phyloP scores from a whole-genome alignment of 2,888 invertebrate genomes.

The Ceriagrion tenellum region DNA sequence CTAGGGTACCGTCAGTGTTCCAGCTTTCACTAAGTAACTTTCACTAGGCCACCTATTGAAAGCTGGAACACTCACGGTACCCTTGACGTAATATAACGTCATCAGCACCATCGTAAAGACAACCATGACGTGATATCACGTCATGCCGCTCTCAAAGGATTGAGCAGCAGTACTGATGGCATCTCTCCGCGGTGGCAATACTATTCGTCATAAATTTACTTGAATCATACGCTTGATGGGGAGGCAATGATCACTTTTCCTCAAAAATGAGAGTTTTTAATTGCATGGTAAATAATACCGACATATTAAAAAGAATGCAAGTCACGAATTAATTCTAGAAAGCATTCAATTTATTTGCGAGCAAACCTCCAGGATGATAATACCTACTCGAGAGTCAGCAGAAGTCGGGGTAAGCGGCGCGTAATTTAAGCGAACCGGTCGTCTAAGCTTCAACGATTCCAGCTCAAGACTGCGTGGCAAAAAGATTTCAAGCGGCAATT shows the following conservation, averaged over 20 bases:
- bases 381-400: not conserved
- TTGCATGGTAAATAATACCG: not conserved
- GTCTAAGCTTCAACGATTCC: not conserved
- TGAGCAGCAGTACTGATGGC: too few species aligned
- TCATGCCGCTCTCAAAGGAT: too few species aligned
- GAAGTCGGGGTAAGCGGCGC: not conserved
- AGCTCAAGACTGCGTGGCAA: not conserved
- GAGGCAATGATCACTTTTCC: not conserved
- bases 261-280: not conserved
- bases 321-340: not conserved
- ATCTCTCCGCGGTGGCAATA: too few species aligned
- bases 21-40: too few species aligned
- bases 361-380: not conserved
- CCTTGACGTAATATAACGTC: too few species aligned
- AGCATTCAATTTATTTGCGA: not conserved
- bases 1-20: too few species aligned
- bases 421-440: not conserved
- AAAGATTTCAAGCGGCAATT: not conserved
- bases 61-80: too few species aligned
- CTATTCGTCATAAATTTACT: too few species aligned
- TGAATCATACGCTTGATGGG: too few species aligned
- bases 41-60: too few species aligned
- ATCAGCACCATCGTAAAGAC: too few species aligned
- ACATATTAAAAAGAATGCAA: not conserved
- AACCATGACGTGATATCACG: too few species aligned